Base-by-base conservation (phyloP, 37 sponge, comb jelly and placozoan genomes). In the Axinella damicornis region DNA sequence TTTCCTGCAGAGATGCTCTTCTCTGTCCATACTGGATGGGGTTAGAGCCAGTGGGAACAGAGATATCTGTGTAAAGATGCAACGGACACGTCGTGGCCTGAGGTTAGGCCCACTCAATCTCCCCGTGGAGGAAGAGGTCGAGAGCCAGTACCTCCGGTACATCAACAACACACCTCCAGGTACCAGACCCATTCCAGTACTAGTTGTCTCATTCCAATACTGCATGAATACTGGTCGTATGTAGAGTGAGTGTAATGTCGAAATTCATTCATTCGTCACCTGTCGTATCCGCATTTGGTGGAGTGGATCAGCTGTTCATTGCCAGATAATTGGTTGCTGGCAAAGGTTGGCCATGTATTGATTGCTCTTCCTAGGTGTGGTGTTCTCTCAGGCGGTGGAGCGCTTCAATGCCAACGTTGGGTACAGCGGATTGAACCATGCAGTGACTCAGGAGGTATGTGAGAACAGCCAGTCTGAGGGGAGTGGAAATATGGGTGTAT, bases 21-120 rank as follows among this genome's bases (percentile, higher is more conserved):
- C 90, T 99, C n/a, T 95, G 98, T 84, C 93, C 31, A 87, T 99
- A 17, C 85, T 99, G 86, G 99, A 99, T 84, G 98, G 99, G 16
- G 99, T 96, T 55, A 55, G 99, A 40, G 99, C 97, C 35, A 89
- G 89, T 63, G 98, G 97, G 25, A 99, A 99, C 82, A 83, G 89
- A 24, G 99, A 99, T 53, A 84, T 99, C 39, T 95, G 96, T 91
- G 99, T 99, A 33, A 95, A 97, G 89, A 95, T 95, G 90, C n/a
- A 41, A 5, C 65, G 87, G 14, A 99, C 99, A 24, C 76, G 88
- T 24, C 73, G 88, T 12, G 99, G 99, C 33, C 65, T 85, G 65
- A 78, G 99, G 53, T 82, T 93, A 32, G 99, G 97, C 21, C 97
- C 99, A 2, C 80, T 99, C 35, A 17, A 79, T 18, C 40, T 87